Base-by-base conservation (phyloP, 1,140 invertebrate species). In the Monochamus saltuarius region DNA sequence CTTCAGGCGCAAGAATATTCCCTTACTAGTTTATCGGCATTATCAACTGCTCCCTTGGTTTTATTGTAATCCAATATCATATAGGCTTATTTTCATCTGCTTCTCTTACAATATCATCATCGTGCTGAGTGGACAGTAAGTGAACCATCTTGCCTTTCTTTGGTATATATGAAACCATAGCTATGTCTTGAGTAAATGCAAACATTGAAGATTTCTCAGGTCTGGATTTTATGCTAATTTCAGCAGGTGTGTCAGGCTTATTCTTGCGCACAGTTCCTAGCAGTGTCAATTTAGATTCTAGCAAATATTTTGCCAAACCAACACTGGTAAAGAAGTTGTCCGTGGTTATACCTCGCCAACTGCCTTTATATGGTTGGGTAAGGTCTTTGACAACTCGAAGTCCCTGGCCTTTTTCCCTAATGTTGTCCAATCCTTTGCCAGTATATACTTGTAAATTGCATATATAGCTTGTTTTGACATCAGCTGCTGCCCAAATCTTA, bases 31-130 rank as follows among this genome's bases (percentile, higher is more conserved):
- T 64, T 65, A 39, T 57, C 59, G 1, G 45, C 34, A 56, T 56
- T 64, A 52, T 61, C 59, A 16, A 65, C 53, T 1, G 38, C 76
- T 13, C 57, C 47, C 16, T 65, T 62, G 13, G 54, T 65, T 50
- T 53, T 49, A 40, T 65, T 65, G 19, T 62, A 62, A 45, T 65
- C 45, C 22, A 62, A 38, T 38, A 79, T 71, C 6, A 79, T 73
- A 38, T 76, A 65, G 10, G n/a, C n/a, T n/a, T n/a, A n/a, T n/a
- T n/a, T 76, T 74, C 60, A 75, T 78, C 0, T 47, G 10, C 17
- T 47, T 37, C 17, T 22, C 16, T 0, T 22, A 47, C 16, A n/a
- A 9, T 14, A 16, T 57, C 59, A 46, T 35, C 47, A 45, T 66
- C 17, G 62, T 74, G 72, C 40, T 64, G 61, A 17, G 43, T 62